Percentiles rank a stretch among this genome's conserved stretches.
These are phyloP conservation scores for Drosophila putrida DNA, from an alignment of 2,888 invertebrate genomes.

Conservation along the genomic window DNA sequence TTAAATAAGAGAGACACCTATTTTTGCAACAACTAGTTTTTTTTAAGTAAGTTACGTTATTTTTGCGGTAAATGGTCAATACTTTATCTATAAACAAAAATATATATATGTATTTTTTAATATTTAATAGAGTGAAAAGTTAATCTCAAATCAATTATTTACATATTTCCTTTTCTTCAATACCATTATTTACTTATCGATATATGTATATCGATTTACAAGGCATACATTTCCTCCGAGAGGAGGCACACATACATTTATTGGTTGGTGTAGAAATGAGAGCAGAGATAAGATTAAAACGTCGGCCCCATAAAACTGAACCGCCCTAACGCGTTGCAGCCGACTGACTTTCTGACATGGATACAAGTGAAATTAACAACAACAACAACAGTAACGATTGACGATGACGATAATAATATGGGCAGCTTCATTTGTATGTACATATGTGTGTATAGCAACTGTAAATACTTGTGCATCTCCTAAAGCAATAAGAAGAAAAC, in stretches of 20 bases:
- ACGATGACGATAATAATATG: constrained; percentile 24
- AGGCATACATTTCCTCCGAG: background rate
- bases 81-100: background rate
- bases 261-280: constrained; percentile 11
- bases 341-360: constrained; percentile 46
- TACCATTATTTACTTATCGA: too few relatives aligned
- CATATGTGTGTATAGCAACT: constrained; percentile 33
- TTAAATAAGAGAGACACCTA: too few relatives aligned
- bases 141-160: too few relatives aligned
- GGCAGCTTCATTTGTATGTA: constrained; percentile 25
- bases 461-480: constrained; percentile 46
- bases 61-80: background rate
- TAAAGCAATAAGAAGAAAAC: constrained; percentile 34
- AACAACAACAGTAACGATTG: constrained; percentile 18
- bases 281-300: constrained; percentile 51
- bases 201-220: constrained; percentile 17
- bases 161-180: too few relatives aligned
- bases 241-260: constrained; percentile 3
- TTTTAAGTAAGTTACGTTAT: too few relatives aligned
- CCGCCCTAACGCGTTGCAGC: constrained; percentile 42
- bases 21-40: too few relatives aligned
- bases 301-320: constrained; percentile 36
- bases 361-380: constrained; percentile 62
- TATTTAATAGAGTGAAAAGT: too few relatives aligned
- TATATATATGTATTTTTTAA: too few relatives aligned